These are phyloP conservation scores for Geococcyx californianus DNA, from an alignment of 2,113 vertebrate genomes.

Conservation along the genomic window DNA sequence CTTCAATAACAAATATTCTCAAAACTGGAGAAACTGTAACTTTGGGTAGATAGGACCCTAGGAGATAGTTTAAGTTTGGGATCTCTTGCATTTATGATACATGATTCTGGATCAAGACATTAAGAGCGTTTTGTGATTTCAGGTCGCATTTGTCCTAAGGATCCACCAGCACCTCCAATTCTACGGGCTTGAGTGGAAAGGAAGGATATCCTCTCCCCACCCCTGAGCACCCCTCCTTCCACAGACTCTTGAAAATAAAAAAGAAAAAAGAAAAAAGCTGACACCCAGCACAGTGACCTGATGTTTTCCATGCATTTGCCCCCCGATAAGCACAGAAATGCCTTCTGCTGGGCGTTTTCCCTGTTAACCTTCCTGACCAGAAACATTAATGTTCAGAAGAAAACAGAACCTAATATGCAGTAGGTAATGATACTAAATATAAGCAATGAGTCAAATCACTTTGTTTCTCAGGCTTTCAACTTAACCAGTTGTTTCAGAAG, in stretches of 20 bases:
- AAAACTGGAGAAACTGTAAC: background rate
- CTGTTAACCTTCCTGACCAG: slow-evolving; percentile 59
- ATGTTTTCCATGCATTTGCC: slow-evolving; percentile 53
- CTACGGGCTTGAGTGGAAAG: slow-evolving; percentile 17
- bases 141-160: background rate
- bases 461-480: background rate
- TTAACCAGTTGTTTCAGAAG: background rate
- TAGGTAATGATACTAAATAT: slow-evolving; percentile 65
- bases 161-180: background rate
- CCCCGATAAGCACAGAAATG: slow-evolving; percentile 49
- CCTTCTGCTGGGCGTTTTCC: slow-evolving; percentile 58
- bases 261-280: background rate
- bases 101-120: background rate
- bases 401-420: slow-evolving; percentile 11
- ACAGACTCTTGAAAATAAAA: background rate
- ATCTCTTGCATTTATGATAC: background rate
- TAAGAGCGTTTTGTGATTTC: background rate
- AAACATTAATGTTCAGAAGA: slow-evolving; percentile 25
- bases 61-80: background rate
- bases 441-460: slow-evolving; percentile 44
- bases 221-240: background rate
- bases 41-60: background rate
- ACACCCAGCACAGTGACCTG: slow-evolving; percentile 30
- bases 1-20: background rate
- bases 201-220: slow-evolving; percentile 58